Evolutionary conservation across 2,113 vertebrate genomes (phyloP), one percentile per base, ranked within the genome.

Genomic region (Casuarius casuarius): DNA sequence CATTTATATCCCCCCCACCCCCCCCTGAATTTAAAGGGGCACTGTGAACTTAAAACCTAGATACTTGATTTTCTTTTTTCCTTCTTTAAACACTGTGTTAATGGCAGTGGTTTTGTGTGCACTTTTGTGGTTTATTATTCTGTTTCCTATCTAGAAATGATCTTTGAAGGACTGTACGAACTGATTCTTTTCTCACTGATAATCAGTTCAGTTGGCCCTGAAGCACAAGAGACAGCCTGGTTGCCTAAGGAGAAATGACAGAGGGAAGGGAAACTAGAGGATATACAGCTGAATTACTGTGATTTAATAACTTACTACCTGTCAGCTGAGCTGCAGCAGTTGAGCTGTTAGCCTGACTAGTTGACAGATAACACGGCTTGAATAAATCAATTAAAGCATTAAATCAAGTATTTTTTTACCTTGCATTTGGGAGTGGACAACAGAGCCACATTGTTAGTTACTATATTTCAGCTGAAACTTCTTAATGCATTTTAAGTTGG

Each of bases 181-280:
- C 58, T 40, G 33, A 62, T 81, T 91, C 31, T 90, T 68, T 72
- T 81, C 94, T 94, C 77, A 66, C 81, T 84, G 84, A 71, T 92
- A 82, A 87, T 75, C 65, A 44, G 91, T 84, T 84, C 91, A 68
- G 48, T 92, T 78, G 84, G 59, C 93, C 42, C 26, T 87, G 33
- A 72, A 87, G 58, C 31, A 48, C 52, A 87, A 87, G 87, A 89
- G 87, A 87, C 62, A 91, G 65, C n/a, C 61, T 33, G 65, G 48
- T n/a, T 58, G 95, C 91, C 87, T 29, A 25, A 65, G 89, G 84
- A 95, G 87, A 49, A 89, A 14, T 84, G 89, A 13, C 56, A 51
- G 61, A 67, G 59, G 51, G 59, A 59, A 46, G 65, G 75, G 76
- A 71, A 72, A 59, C 29, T 26, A 54, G 25, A 65, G 61, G 48